A percentile compares a stretch with the other conserved stretches of the same genome.
Conservation (phyloP, 2,888 invertebrate genomes). For the Diachrysia chrysitis region DNA sequence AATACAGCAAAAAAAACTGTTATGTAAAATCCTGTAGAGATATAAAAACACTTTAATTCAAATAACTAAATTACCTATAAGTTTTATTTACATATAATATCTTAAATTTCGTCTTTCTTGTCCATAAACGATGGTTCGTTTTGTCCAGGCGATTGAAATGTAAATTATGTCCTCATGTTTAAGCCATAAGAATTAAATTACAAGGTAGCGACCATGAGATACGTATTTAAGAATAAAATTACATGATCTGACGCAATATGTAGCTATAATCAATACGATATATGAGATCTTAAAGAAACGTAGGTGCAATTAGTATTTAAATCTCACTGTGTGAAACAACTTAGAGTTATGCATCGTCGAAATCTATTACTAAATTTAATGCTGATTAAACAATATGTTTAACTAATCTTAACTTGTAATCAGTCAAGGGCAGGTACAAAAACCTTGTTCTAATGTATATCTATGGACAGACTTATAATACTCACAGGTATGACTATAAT, state of each 20-base stretch:
- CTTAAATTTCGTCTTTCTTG: background rate
- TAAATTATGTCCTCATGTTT: slow-evolving; percentile 1
- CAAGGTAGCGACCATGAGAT: slow-evolving; percentile 1
- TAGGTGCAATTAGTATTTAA: no score
- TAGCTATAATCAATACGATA: background rate
- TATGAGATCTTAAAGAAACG: background rate
- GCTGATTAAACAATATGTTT: background rate
- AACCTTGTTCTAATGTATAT: slow-evolving; percentile 15
- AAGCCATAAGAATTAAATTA: slow-evolving; percentile 1
- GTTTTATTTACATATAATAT: no score
- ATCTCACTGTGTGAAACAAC: no score
- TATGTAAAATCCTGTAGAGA: background rate
- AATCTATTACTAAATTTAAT: background rate
- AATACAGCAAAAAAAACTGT: no score
- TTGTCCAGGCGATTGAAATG: background rate
- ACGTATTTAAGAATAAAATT: slow-evolving; percentile 1
- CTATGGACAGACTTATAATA: slow-evolving; percentile 68
- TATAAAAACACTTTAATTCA: background rate
- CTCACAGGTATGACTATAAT: slow-evolving; percentile 68
- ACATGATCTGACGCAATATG: background rate
- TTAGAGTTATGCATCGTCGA: background rate
- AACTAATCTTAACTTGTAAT: background rate
- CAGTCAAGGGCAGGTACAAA: slow-evolving; percentile 4
- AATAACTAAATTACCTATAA: background rate
- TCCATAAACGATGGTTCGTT: background rate